A percentile compares a stretch with the other conserved stretches of the same genome.
Evolutionary conservation across 2,888 invertebrate species (phyloP).

Genomic region (Ophion slaviceki): DNA sequence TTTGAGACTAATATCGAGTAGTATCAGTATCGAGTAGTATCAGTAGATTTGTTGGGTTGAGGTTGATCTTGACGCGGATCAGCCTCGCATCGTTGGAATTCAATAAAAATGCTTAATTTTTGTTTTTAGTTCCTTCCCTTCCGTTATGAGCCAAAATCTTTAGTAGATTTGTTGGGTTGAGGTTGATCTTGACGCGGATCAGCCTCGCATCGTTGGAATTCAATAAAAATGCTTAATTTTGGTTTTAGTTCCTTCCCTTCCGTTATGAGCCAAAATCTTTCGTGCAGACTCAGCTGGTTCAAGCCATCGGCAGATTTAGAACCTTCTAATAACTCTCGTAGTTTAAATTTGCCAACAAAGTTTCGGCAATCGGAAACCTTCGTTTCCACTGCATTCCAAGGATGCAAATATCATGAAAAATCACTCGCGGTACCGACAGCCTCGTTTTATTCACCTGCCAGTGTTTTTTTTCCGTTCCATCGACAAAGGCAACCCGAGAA

Average conservation of each 20-base stretch:
- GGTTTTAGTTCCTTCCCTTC: not conserved
- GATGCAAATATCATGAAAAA: too few species aligned
- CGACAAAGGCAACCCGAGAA: not conserved
- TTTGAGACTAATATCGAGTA: too few species aligned
- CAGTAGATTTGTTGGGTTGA: too few species aligned
- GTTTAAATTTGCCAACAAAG: not conserved
- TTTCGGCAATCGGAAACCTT: not conserved
- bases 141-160: not conserved
- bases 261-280: not conserved
- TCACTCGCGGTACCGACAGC: too few species aligned
- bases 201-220: too few species aligned
- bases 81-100: too few species aligned
- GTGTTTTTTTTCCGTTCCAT: not conserved
- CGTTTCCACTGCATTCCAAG: not conserved
- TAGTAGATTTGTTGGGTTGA: too few species aligned
- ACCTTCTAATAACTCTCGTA: not conserved
- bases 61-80: too few species aligned
- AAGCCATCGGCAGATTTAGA: not conserved
- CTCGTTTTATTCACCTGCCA: not conserved
- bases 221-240: not conserved
- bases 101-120: not conserved
- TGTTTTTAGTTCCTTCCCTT: not conserved
- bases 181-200: too few species aligned
- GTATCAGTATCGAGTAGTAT: too few species aligned
- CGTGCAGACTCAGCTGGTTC: not conserved